These are phyloP conservation scores for Troides aeacus DNA, from an alignment of 2,888 invertebrate species.

Conservation along the genomic window DNA sequence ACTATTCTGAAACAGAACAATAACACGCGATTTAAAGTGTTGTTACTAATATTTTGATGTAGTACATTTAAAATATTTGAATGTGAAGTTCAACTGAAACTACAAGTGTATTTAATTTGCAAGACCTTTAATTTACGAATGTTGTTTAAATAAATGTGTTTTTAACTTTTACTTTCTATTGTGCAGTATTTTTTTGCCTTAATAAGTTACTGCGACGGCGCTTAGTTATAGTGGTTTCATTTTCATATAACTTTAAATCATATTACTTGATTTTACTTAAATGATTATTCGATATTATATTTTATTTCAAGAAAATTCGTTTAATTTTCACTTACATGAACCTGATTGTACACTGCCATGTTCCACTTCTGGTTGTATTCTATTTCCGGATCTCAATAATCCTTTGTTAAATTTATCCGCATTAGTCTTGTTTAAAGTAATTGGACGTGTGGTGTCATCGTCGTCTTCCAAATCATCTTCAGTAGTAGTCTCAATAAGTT, in stretches of 20 bases:
- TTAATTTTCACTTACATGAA: neutral
- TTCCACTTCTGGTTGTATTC: conserved; percentile 13
- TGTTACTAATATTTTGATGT: neutral
- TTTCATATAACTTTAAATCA: too few species aligned
- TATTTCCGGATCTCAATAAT: neutral
- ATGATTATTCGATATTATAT: neutral
- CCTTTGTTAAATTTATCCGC: neutral
- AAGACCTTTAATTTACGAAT: neutral
- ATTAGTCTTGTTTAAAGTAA: conserved; percentile 6
- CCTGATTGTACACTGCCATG: conserved; percentile 25
- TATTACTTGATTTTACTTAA: too few species aligned
- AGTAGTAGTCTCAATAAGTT: neutral
- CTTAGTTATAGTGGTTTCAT: too few species aligned
- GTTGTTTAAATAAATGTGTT: neutral
- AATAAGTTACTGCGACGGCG: too few species aligned
- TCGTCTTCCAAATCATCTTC: conserved; percentile 2
- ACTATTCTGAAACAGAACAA: neutral
- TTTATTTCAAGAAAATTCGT: neutral
- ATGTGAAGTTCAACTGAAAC: neutral
- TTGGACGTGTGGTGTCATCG: conserved; percentile 11
- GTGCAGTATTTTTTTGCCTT: too few species aligned
- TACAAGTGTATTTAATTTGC: neutral
- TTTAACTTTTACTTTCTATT: neutral
- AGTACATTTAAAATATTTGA: neutral
- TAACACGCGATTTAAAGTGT: neutral